Evolutionary conservation across 2,888 invertebrate species (phyloP).

Genomic region (Agrenia bidenticulata): DNA sequence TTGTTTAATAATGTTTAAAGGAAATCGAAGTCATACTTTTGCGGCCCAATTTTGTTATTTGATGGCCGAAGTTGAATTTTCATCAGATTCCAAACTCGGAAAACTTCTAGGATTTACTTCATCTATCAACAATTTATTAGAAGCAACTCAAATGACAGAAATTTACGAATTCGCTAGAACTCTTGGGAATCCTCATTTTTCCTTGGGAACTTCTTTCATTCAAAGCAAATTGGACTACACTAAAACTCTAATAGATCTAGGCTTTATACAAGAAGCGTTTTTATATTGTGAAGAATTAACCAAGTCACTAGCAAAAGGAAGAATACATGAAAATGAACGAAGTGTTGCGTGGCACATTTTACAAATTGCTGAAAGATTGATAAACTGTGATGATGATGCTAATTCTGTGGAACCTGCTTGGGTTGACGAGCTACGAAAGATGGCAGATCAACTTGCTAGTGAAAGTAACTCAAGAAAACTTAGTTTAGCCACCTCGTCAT

Average conservation of each 20-base stretch:
- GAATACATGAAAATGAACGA: constrained; percentile 18
- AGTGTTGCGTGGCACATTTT: constrained; percentile 33
- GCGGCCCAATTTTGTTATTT: constrained; percentile 97
- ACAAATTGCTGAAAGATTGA: constrained; percentile 45
- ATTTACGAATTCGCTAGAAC: constrained; percentile 91
- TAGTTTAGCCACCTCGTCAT: constrained; percentile 24
- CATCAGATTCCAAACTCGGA: constrained; percentile 53
- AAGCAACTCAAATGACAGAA: constrained; percentile 90
- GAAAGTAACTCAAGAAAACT: constrained; percentile 17
- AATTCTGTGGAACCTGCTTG: constrained; percentile 16
- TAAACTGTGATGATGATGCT: constrained; percentile 24
- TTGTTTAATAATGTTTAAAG: constrained; percentile 55
- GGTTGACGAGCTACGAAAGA: constrained; percentile 33
- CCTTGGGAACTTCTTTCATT: constrained; percentile 59
- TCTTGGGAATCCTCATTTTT: constrained; percentile 72
- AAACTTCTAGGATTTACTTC: constrained; percentile 71
- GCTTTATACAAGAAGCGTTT: constrained; percentile 75
- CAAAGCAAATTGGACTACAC: constrained; percentile 74
- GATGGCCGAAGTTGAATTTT: constrained; percentile 71
- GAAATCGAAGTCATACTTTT: constrained; percentile 74
- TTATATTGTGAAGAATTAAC: constrained; percentile 81
- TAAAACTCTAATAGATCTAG: constrained; percentile 73
- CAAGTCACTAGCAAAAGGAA: constrained; percentile 42
- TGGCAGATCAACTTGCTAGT: constrained; percentile 9
- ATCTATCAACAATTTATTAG: constrained; percentile 68